Evolutionary conservation across 2,888 invertebrate genomes (phyloP).

Genomic region (Eupeodes latifasciatus): DNA sequence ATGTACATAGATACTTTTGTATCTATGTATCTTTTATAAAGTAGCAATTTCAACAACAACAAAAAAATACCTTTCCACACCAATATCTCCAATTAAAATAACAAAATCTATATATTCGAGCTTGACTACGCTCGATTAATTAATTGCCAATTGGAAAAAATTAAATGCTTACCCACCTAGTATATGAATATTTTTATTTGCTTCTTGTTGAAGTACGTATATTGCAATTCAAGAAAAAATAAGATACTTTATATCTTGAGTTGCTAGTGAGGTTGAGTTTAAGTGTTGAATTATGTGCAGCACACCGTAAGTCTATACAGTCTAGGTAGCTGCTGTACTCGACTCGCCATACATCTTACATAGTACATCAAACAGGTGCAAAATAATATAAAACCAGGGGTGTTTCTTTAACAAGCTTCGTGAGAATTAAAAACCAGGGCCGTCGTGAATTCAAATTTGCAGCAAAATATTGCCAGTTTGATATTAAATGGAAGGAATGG

Average conservation of each 20-base stretch:
- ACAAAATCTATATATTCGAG: conserved; percentile 65
- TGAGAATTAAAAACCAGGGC: neutral
- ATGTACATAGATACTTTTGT: too few relatives aligned
- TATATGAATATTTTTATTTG: neutral
- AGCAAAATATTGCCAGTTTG: too few relatives aligned
- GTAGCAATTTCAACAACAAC: conserved; percentile 33
- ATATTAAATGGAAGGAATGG: too few relatives aligned
- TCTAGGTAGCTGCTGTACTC: neutral
- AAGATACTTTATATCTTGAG: conserved; percentile 50
- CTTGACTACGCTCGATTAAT: conserved; percentile 65
- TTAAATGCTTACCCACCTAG: conserved; percentile 45
- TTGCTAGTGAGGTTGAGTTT: neutral
- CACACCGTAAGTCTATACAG: neutral
- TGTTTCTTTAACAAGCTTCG: neutral
- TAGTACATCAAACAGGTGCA: conserved; percentile 59
- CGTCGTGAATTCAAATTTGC: neutral
- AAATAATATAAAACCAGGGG: conserved; percentile 44
- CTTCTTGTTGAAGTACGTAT: conserved; percentile 6
- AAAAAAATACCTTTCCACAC: conserved; percentile 57
- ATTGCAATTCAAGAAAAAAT: conserved; percentile 54
- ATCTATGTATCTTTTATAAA: neutral
- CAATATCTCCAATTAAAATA: conserved; percentile 52
- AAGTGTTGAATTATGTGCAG: conserved; percentile 4
- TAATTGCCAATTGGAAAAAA: conserved; percentile 74
- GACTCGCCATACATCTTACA: neutral